Evolutionary conservation across 1,140 invertebrate genomes (phyloP), one percentile per base, ranked within the genome.

Genomic region (Meloidogyne floridensis): DNA sequence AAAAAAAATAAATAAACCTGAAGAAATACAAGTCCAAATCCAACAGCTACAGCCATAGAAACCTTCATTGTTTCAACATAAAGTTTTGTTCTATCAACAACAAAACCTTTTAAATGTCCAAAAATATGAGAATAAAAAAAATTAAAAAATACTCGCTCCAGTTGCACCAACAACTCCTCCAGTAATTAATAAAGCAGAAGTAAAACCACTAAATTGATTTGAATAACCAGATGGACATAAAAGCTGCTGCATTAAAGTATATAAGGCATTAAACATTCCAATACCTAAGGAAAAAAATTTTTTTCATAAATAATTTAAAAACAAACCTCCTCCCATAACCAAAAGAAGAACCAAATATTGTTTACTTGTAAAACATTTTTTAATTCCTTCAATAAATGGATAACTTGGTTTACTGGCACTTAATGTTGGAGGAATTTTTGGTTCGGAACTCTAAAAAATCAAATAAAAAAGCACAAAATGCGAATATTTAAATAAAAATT

Each of bases 251-350:
- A 89, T 89, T 18, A 89, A 77, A 15, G 89, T 89, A 83, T 89
- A 89, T 43, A 89, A 81, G 32, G 85, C 87, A 81, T 89, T 89
- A 78, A 89, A 90, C 89, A 89, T 90, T 47, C 88, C 88, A 74
- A 89, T 89, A 18, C 88, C 59, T 75, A 15, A 75, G 11, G 0
- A 10, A 13, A 75, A n/a, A 53, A 53, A 75, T 51, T 11, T 13
- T 11, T 43, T 51, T 32, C 53, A n/a, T 1, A 43, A 54, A 54
- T 18, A 6, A 8, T 47, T 47, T 47, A 8, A 56, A 56, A 51
- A 76, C 4, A 18, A 42, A 54, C 75, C 77, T 18, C 87, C 88
- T 11, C 88, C 88, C 86, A 89, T 85, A 2, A 89, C 88, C 2
- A 89, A 15, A 32, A 89, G 75, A 11, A 89, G 74, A 18, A 89